Base-by-base conservation (phyloP, 1,140 invertebrate species). In the Drosophila nigrodunni region DNA sequence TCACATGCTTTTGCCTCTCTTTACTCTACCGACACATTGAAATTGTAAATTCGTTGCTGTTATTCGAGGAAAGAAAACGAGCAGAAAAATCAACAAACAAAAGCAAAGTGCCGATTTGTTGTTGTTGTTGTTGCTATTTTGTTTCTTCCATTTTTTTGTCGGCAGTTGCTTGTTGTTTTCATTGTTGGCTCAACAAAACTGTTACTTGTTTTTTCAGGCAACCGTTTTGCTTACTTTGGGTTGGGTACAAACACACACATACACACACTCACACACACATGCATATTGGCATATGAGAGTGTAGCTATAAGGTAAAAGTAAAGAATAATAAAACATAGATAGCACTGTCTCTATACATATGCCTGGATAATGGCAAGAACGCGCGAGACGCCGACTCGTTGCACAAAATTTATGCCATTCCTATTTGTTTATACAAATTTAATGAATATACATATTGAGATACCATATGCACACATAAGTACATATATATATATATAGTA, bases 401-500 rank as follows among this genome's bases (percentile, higher is more conserved):
- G 73, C 73, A 69, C 64, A 71, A 66, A 78, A 86, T 90, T 76
- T 80, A 82, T 90, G 82, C 82, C 61, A 74, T 74, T 74, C 70
- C 79, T 87, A 82, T 90, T 90, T 90, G 87, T 90, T 90, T 90
- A 82, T 90, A 90, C 87, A 90, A 90, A 90, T 87, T 90, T 90
- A 90, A 90, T 86, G 87, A 90, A 86, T 90, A 90, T 71, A 90
- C 80, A 86, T 60, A 64, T 62, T 66, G 39, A 52, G 68, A 46
- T 58, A 68, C 25, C 25, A 30, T 30, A 30, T 30, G 25, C 37
- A 64, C 60, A 58, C 37, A 61, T 64, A 68, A 18, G 65, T 60
- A 54, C 37, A 70, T 64, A 69, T 18, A 43, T n/a, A n/a, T 52
- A 13, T 3, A 30, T 46, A 7, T 60, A 10, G 25, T 30, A 30